Base-by-base conservation (phyloP, 1,140 invertebrate species). In the Zaprionus nigranus region DNA sequence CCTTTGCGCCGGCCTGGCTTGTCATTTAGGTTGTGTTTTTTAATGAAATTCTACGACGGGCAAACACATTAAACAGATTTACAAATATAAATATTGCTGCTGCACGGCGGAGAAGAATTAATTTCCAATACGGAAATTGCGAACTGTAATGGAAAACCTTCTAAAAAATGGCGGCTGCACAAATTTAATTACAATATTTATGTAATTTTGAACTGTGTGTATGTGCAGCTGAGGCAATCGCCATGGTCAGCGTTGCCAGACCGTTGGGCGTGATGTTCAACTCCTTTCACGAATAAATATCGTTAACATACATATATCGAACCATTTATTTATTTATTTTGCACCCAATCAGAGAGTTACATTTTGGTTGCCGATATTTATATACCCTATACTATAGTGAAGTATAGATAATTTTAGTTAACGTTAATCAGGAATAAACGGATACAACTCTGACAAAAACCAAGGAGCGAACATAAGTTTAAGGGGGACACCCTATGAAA, bases 101-200 rank as follows among this genome's bases (percentile, higher is more conserved):
- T 11, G 13, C 40, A 13, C 30, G 61, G 1, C 40, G 26, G 28
- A 34, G 38, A 51, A 74, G 85, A 85, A 86, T 85, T 85, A 81
- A 85, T 86, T 85, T 85, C 54, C 71, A 84, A 84, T 78, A 58
- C 78, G 81, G 82, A 84, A 84, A 85, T 83, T 84, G 78, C 72
- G 56, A 72, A 77, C 84, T 49, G 64, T 77, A 84, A 84, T 81
- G 79, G 38, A 75, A 79, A 84, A 70, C 56, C 56, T 77, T 79
- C 54, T 79, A 62, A 46, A 61, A 76, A 64, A 43, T 53, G 40
- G 9, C 59, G 22, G 24, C 40, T 61, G 59, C 30, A 40, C 51
- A 58, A 58, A 66, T 46, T 58, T 30, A 58, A 66, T 65, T 65
- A 65, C 34, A 53, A 40, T 38, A 54, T 26, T 54, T 13, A 24